phyloP scores from a whole-genome alignment of 2,888 invertebrate species.

The Steinernema hermaphroditum region DNA sequence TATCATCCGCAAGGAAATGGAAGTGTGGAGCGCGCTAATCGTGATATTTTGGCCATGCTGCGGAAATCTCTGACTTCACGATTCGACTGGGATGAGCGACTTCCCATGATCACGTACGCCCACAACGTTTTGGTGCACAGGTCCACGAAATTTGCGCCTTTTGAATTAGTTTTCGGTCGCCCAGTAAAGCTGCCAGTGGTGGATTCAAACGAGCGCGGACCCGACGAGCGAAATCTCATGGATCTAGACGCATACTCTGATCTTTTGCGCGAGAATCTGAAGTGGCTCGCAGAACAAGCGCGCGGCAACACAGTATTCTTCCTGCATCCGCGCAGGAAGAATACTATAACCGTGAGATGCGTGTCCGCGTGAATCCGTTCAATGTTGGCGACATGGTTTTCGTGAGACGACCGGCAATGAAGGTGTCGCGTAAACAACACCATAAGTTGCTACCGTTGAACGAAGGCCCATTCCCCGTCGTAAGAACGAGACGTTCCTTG shows the following conservation, averaged over 20 bases:
- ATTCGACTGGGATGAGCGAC: constrained; percentile 40
- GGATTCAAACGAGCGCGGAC: neutral
- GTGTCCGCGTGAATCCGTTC: too few relatives aligned
- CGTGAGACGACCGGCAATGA: too few relatives aligned
- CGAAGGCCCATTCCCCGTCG: too few relatives aligned
- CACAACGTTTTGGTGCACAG: constrained; percentile 40
- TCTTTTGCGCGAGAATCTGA: neutral
- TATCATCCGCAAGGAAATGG: constrained; percentile 47
- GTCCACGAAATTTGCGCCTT: constrained; percentile 38
- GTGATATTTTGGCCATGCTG: constrained; percentile 36
- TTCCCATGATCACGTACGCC: constrained; percentile 41
- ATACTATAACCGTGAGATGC: too few relatives aligned
- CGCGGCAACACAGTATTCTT: too few relatives aligned
- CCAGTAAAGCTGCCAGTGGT: constrained; percentile 31
- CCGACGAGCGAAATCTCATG: neutral
- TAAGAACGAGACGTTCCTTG: too few relatives aligned
- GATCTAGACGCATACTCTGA: neutral
- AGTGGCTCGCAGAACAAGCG: too few relatives aligned
- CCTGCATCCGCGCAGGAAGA: too few relatives aligned
- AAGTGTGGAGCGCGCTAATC: constrained; percentile 39
- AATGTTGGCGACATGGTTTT: too few relatives aligned
- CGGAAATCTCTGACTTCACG: constrained; percentile 32
- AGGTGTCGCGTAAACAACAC: too few relatives aligned
- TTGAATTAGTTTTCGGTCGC: constrained; percentile 34
- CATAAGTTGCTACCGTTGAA: too few relatives aligned